Conservation (phyloP, 2,888 invertebrate genomes). For the Phymatocera aterrima region DNA sequence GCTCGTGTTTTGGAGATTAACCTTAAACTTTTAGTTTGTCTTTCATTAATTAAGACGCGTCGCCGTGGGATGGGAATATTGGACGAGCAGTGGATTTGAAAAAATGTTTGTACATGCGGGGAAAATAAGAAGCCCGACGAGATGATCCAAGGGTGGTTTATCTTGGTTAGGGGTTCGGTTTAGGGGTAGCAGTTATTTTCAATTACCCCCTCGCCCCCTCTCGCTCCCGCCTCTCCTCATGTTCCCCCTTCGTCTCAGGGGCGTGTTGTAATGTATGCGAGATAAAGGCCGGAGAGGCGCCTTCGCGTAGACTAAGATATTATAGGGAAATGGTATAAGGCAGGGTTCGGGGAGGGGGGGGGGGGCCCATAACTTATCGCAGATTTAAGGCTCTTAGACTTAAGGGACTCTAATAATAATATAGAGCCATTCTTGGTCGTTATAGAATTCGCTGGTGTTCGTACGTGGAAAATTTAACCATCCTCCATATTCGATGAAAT, state of each 20-base stretch:
- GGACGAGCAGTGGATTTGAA: neutral
- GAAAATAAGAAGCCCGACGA: constrained; percentile 50
- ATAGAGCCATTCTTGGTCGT: constrained; percentile 71
- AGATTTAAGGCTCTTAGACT: constrained; percentile 76
- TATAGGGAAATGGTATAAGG: constrained; percentile 73
- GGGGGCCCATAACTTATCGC: constrained; percentile 74
- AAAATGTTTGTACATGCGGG: constrained; percentile 30
- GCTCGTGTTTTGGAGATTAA: neutral
- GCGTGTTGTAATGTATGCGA: constrained; percentile 73
- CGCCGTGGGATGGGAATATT: neutral
- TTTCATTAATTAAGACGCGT: constrained; percentile 50
- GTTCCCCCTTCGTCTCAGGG: constrained; percentile 52
- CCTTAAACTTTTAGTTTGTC: constrained; percentile 48
- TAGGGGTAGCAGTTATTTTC: constrained; percentile 72
- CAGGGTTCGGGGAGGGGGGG: constrained; percentile 57
- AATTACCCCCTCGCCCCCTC: constrained; percentile 64
- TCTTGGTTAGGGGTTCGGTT: constrained; percentile 68
- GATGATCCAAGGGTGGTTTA: constrained; percentile 69
- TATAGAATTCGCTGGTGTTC: constrained; percentile 65
- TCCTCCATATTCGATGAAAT: neutral
- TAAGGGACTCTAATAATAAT: constrained; percentile 76
- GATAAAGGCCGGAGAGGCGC: constrained; percentile 72
- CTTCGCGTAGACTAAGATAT: constrained; percentile 73
- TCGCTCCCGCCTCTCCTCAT: constrained; percentile 49
- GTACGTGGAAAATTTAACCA: constrained; percentile 25